Conservation (phyloP, 2,113 vertebrate genomes). For the Rynchops niger region DNA sequence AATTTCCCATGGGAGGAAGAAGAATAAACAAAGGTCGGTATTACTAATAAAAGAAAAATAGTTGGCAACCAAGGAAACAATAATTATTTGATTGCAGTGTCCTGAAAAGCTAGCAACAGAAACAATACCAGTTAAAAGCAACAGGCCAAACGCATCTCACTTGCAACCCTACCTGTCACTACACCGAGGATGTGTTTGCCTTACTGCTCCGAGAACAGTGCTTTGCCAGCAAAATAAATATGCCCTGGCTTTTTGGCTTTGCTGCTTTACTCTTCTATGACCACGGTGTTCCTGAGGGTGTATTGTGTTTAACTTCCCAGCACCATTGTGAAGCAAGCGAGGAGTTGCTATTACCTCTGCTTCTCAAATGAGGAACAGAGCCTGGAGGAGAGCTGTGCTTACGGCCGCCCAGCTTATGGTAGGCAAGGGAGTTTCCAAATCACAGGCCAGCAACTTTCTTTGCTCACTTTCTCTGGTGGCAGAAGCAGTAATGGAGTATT, state of each 20-base stretch:
- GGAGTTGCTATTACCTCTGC: not conserved
- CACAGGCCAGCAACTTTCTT: not conserved
- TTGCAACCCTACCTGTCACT: conserved; percentile 1
- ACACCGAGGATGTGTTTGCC: not conserved
- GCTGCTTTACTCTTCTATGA: not conserved
- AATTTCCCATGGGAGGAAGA: conserved; percentile 67
- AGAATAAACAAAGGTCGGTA: conserved; percentile 54
- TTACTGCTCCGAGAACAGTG: not conserved
- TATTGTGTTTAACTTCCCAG: conserved; percentile 11
- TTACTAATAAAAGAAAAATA: conserved; percentile 62
- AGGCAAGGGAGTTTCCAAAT: not conserved
- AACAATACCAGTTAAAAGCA: conserved; percentile 4
- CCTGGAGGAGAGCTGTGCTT: not conserved
- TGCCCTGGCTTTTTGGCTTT: not conserved
- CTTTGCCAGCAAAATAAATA: not conserved
- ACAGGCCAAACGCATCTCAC: not conserved
- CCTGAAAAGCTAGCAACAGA: conserved; percentile 40
- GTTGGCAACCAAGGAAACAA: conserved; percentile 43
- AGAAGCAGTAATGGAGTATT: not conserved
- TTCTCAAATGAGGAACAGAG: not conserved
- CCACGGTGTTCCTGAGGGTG: not conserved
- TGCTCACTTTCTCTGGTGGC: not conserved
- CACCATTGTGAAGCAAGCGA: not conserved
- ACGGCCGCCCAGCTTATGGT: not conserved
- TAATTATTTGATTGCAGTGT: conserved; percentile 47